A percentile compares a stretch with the other conserved stretches of the same genome.
Conservation (phyloP, 1,140 invertebrate species). For the Drosophila ercepeae region DNA sequence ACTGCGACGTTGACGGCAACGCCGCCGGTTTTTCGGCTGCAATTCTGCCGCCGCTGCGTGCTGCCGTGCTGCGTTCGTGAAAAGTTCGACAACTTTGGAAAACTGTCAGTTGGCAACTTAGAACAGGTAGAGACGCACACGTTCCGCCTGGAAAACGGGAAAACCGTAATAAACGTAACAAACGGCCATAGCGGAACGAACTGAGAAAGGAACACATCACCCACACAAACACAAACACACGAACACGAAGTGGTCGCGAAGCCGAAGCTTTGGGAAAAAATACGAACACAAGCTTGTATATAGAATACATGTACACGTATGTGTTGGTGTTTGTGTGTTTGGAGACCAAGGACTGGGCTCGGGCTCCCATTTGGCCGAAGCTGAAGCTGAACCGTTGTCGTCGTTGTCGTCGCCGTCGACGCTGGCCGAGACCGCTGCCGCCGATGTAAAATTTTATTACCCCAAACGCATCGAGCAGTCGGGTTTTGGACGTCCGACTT, state of each 20-base stretch:
- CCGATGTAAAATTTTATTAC: slow-evolving; percentile 81
- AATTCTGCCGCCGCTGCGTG: slow-evolving; percentile 45
- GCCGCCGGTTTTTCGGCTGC: slow-evolving; percentile 56
- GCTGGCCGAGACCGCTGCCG: slow-evolving; percentile 28
- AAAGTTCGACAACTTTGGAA: slow-evolving; percentile 84
- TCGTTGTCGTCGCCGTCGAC: slow-evolving; percentile 30
- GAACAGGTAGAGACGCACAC: slow-evolving; percentile 83
- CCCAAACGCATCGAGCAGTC: slow-evolving; percentile 80
- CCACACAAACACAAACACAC: not conserved
- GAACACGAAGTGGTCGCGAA: not conserved
- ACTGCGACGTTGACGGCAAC: not conserved
- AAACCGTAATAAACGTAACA: slow-evolving; percentile 8
- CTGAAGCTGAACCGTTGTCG: no score
- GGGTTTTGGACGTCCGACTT: slow-evolving; percentile 81
- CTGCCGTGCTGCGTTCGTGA: slow-evolving; percentile 51
- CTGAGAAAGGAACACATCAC: slow-evolving; percentile 9
- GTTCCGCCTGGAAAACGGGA: slow-evolving; percentile 50
- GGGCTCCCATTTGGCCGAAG: not conserved
- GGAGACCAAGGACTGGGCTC: not conserved
- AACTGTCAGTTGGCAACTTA: slow-evolving; percentile 84
- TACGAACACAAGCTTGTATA: not conserved
- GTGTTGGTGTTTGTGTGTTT: not conserved
- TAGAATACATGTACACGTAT: not conserved
- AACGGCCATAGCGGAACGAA: slow-evolving; percentile 14
- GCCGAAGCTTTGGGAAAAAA: not conserved